Percentiles rank a stretch among this genome's conserved stretches.
Evolutionary conservation across 2,888 invertebrate genomes (phyloP).

Genomic region (Mythimna ferrago): DNA sequence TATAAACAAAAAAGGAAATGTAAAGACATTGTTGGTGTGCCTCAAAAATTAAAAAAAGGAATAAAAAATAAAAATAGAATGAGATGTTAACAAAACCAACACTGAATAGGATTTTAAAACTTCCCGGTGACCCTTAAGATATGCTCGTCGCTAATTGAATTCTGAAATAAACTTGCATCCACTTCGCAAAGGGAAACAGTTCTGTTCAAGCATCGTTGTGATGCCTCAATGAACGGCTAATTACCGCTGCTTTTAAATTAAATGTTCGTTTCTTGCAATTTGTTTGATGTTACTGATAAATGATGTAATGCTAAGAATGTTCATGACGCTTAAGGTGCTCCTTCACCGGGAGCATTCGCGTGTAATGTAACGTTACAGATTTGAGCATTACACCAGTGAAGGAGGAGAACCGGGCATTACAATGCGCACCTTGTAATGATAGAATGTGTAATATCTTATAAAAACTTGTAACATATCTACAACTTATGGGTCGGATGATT

Average conservation of each 20-base stretch:
- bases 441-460: too few relatives aligned
- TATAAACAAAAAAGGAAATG: too few relatives aligned
- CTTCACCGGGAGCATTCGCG: too few relatives aligned
- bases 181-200: constrained; percentile 49
- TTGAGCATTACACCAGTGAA: too few relatives aligned
- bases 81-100: constrained; percentile 56
- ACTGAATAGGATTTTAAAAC: constrained; percentile 68
- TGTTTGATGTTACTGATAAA: constrained; percentile 28
- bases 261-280: constrained; percentile 40
- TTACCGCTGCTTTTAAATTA: constrained; percentile 43
- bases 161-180: constrained; percentile 53
- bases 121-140: constrained; percentile 61
- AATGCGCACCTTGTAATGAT: too few relatives aligned
- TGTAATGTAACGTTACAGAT: too few relatives aligned
- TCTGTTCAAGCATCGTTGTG: constrained; percentile 42
- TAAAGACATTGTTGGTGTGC: too few relatives aligned
- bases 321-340: neutral
- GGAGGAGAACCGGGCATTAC: too few relatives aligned
- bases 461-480: too few relatives aligned
- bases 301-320: neutral
- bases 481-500: too few relatives aligned
- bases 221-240: constrained; percentile 40
- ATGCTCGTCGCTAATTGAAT: constrained; percentile 60
- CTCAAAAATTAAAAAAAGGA: too few relatives aligned
- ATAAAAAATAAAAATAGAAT: too few relatives aligned